A percentile compares a stretch with the other conserved stretches of the same genome.
Evolutionary conservation across 2,113 vertebrate species (phyloP).

Genomic region (Piaya cayana): DNA sequence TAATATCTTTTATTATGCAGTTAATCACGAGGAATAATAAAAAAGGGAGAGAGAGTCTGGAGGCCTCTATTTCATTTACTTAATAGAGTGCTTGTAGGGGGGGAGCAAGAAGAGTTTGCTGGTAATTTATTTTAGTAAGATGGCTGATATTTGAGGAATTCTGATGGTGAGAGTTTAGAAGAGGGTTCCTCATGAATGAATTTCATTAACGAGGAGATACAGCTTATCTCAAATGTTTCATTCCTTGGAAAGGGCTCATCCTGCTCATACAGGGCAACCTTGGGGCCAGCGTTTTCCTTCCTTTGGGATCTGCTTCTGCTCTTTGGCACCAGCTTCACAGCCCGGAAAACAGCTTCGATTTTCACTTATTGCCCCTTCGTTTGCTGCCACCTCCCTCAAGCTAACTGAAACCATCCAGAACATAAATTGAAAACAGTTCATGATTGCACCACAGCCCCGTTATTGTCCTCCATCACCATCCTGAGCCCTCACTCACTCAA

Average conservation of each 20-base stretch:
- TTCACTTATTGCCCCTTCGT: background rate
- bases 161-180: background rate
- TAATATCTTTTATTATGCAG: slow-evolving; percentile 67
- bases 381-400: background rate
- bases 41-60: slow-evolving; percentile 47
- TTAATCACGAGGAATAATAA: slow-evolving; percentile 67
- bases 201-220: background rate
- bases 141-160: slow-evolving; percentile 13
- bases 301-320: background rate
- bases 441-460: background rate
- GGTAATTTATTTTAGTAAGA: slow-evolving; percentile 57
- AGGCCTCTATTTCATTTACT: slow-evolving; percentile 74
- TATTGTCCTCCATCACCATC: background rate
- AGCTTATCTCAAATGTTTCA: background rate
- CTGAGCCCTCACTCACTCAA: background rate
- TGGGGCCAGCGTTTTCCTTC: background rate
- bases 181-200: background rate
- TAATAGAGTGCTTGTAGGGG: slow-evolving; percentile 54
- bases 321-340: background rate
- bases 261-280: background rate
- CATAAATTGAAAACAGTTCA: background rate
- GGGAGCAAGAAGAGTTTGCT: slow-evolving; percentile 17
- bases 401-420: background rate
- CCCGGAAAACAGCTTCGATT: background rate
- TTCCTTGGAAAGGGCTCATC: background rate